A percentile compares a stretch with the other conserved stretches of the same genome.
Evolutionary conservation across 2,888 invertebrate genomes (phyloP).

Genomic region (Drosophila sordidapex): DNA sequence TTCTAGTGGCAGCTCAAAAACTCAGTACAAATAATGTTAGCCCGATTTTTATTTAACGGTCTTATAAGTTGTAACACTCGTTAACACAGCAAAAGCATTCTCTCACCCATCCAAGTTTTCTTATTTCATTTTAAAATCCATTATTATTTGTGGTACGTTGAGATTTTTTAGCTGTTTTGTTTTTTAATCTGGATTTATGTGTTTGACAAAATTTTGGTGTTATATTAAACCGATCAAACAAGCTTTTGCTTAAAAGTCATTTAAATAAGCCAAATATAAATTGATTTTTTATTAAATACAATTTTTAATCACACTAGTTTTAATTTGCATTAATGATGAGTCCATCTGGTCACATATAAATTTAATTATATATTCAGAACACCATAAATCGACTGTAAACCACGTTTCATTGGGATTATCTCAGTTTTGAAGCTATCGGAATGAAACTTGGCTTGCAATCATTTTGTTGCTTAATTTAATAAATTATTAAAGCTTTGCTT

Average conservation of each 20-base stretch:
- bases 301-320: not conserved
- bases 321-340: slow-evolving; percentile 1
- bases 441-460: not conserved
- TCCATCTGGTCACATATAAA: slow-evolving; percentile 3
- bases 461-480: not conserved
- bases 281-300: not conserved
- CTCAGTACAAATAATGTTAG: slow-evolving; percentile 18
- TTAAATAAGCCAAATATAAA: slow-evolving; percentile 2
- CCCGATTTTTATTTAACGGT: not conserved
- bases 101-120: not conserved
- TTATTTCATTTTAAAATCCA: not conserved
- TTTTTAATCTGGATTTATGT: not conserved
- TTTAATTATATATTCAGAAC: not conserved
- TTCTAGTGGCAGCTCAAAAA: slow-evolving; percentile 6
- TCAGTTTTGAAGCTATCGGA: not conserved
- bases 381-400: not conserved
- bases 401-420: not conserved
- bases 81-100: not conserved
- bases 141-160: not conserved
- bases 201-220: not conserved
- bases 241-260: not conserved
- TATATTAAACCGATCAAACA: slow-evolving; percentile 1
- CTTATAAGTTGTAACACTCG: not conserved
- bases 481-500: not conserved
- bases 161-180: not conserved